phyloP scores from a whole-genome alignment of 2,888 invertebrate species.

The Hypercompe scribonia region DNA sequence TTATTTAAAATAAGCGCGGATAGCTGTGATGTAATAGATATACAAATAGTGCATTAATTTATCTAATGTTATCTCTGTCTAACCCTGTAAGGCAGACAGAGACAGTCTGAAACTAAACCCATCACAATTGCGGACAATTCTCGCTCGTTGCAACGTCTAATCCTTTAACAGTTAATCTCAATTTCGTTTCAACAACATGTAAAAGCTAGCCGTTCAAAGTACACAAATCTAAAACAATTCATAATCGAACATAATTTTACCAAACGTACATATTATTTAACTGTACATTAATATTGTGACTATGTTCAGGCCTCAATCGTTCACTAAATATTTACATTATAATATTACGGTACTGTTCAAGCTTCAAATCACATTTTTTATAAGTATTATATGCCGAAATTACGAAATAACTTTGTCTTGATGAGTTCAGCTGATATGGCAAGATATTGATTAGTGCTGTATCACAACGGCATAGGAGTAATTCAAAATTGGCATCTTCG shows the following conservation, averaged over 20 bases:
- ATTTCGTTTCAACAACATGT: slow-evolving; percentile 38
- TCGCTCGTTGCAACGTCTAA: slow-evolving; percentile 44
- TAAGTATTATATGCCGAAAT: slow-evolving; percentile 75
- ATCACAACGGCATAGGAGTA: neutral
- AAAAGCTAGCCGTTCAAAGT: slow-evolving; percentile 38
- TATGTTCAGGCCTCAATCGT: slow-evolving; percentile 78
- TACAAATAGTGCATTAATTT: neutral
- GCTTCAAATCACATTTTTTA: slow-evolving; percentile 64
- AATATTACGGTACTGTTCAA: slow-evolving; percentile 56
- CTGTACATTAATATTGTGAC: slow-evolving; percentile 71
- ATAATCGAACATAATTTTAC: slow-evolving; percentile 77
- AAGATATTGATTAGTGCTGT: slow-evolving; percentile 22
- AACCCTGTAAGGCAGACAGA: neutral
- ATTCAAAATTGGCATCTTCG: neutral
- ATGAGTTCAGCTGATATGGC: slow-evolving; percentile 38
- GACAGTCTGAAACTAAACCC: neutral
- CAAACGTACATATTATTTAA: slow-evolving; percentile 52
- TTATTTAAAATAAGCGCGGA: neutral
- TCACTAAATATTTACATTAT: slow-evolving; percentile 79
- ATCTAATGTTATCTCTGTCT: neutral
- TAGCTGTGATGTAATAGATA: neutral
- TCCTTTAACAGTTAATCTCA: slow-evolving; percentile 29
- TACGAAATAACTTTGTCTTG: slow-evolving; percentile 48
- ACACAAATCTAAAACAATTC: slow-evolving; percentile 56
- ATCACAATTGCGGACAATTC: neutral